These are phyloP conservation scores for Morpho helenor DNA, from an alignment of 2,888 invertebrate species.

Conservation along the genomic window DNA sequence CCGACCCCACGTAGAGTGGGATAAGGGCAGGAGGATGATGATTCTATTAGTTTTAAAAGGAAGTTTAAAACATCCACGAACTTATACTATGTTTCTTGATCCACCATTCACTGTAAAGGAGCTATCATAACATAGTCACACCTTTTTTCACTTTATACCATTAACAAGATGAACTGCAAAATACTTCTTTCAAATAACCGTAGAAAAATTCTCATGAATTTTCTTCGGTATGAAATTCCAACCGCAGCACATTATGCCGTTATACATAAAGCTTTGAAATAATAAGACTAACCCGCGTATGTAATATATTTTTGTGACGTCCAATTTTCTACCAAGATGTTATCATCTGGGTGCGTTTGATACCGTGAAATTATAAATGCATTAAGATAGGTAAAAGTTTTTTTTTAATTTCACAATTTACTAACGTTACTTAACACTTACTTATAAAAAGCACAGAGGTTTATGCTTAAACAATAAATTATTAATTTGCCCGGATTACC, in stretches of 20 bases:
- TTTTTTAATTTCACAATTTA: no score
- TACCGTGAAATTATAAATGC: background rate
- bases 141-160: background rate
- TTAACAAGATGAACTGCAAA: slow-evolving; percentile 2
- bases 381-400: background rate
- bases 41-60: no score
- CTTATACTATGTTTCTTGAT: no score
- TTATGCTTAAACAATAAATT: no score
- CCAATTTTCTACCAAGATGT: background rate
- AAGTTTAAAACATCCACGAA: no score
- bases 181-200: background rate
- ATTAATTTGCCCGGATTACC: no score
- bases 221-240: slow-evolving; percentile 3
- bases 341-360: background rate
- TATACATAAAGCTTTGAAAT: slow-evolving; percentile 11
- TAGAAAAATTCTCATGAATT: background rate
- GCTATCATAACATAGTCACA: background rate
- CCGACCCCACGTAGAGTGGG: no score
- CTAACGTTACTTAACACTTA: no score
- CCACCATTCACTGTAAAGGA: background rate
- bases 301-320: slow-evolving; percentile 10
- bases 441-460: no score
- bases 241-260: slow-evolving; percentile 4
- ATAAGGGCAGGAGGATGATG: no score
- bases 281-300: slow-evolving; percentile 13